Evolutionary conservation across 2,888 invertebrate species (phyloP).

Genomic region (Horisme vitalbata): DNA sequence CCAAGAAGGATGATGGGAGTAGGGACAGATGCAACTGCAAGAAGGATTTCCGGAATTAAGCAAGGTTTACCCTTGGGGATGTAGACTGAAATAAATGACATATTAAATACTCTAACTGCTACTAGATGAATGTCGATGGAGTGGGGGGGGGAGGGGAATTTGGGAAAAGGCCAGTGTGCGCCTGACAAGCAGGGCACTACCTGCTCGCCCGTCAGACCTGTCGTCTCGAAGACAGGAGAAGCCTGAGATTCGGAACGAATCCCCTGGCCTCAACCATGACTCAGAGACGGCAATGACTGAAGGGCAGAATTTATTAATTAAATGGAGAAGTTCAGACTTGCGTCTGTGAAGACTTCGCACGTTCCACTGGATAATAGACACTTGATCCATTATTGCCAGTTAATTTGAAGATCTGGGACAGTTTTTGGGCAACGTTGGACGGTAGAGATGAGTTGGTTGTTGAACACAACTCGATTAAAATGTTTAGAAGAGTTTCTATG

Average conservation of each 20-base stretch:
- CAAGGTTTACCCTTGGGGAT: too few relatives aligned
- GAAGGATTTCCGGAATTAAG: too few relatives aligned
- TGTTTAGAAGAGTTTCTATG: too few relatives aligned
- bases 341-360: background rate
- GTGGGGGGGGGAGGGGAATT: conserved; percentile 18
- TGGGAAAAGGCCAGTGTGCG: conserved; percentile 14
- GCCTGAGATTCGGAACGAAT: too few relatives aligned
- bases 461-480: background rate
- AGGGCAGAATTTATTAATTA: conserved; percentile 12
- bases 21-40: background rate
- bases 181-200: conserved; percentile 19
- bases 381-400: background rate
- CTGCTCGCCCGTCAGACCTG: conserved; percentile 31
- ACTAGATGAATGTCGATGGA: conserved; percentile 18
- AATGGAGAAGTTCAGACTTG: conserved; percentile 17
- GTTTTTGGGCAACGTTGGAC: conserved; percentile 14
- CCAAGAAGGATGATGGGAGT: too few relatives aligned
- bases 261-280: conserved; percentile 26
- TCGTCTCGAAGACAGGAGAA: conserved; percentile 33
- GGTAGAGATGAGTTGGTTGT: conserved; percentile 2
- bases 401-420: background rate
- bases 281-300: conserved; percentile 21
- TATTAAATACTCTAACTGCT: conserved; percentile 20
- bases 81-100: conserved; percentile 19
- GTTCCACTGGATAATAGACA: background rate